Conservation (phyloP, 2,888 invertebrate species). For the Ormyrus nitidulus region DNA sequence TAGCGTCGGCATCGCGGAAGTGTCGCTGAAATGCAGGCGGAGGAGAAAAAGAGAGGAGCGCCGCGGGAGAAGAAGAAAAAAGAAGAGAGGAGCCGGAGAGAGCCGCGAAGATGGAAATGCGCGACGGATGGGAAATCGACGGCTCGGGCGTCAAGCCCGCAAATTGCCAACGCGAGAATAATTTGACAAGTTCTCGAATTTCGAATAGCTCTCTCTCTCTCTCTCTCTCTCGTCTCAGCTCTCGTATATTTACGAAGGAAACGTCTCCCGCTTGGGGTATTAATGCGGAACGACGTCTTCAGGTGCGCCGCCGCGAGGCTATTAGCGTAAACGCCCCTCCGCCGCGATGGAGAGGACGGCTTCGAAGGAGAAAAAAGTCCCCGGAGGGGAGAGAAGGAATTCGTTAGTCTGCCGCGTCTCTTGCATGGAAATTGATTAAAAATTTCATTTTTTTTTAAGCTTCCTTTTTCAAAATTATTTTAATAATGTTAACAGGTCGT, state of each 20-base stretch:
- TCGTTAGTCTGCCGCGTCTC: conserved; percentile 14
- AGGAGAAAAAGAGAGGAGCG: not conserved
- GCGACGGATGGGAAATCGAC: conserved; percentile 16
- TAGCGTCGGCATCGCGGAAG: too few relatives aligned
- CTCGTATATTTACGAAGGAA: not conserved
- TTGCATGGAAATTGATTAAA: too few relatives aligned
- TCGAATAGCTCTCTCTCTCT: conserved; percentile 22
- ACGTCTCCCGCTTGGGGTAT: conserved; percentile 27
- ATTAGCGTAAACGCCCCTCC: conserved; percentile 12
- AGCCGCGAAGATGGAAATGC: not conserved
- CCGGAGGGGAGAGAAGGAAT: conserved; percentile 14
- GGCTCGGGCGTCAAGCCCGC: conserved; percentile 12
- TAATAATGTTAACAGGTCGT: too few relatives aligned
- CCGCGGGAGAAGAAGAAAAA: not conserved
- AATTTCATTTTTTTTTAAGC: too few relatives aligned
- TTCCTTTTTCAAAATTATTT: too few relatives aligned
- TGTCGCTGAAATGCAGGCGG: not conserved
- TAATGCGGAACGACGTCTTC: conserved; percentile 44
- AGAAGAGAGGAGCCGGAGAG: not conserved
- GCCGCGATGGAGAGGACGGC: not conserved
- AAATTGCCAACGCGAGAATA: conserved; percentile 42
- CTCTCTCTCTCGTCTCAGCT: not conserved
- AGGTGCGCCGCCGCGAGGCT: conserved; percentile 33
- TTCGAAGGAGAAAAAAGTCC: too few relatives aligned
- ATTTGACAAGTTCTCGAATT: conserved; percentile 50